Evolutionary conservation across 1,140 invertebrate species (phyloP), one percentile per base, ranked within the genome.

Genomic region (Hylyphantes graminicola): DNA sequence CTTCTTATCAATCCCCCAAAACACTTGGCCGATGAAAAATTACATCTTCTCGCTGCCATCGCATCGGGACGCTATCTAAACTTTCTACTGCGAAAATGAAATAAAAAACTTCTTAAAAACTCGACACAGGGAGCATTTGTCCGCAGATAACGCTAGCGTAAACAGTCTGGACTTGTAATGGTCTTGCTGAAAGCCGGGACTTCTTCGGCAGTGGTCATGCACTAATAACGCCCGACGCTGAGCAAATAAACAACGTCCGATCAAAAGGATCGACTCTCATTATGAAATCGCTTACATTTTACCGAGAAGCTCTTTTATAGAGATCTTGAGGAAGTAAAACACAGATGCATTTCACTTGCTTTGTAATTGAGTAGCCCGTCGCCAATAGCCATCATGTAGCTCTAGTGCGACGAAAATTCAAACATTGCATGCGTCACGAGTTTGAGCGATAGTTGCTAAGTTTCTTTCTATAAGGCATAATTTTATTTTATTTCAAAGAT

Each of bases 221-320:
- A 50, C 68, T 81, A 81, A 81, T 81, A 80, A 80, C 65, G 77
- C 51, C 77, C 21, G 21, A 70, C 48, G 68, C 68, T 53, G 68
- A 73, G 73, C 67, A 81, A 81, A 81, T 81, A 81, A 81, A 81
- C 79, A 81, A 68, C 55, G 53, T 11, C 53, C 73, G 79, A 81
- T 81, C 79, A 81, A 81, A 74, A 81, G 79, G 73, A 61, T 54
- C 55, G n/a, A 70, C 13, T 19, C 9, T 67, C 77, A 67, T 61
- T 35, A 35, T 35, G 35, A 35, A 70, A 48, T 68, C 65, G 65
- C 50, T 70, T 70, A 53, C 68, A 53, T 70, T 70, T 35, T 54
- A n/a, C 35, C n/a, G 68, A 70, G 54, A 54, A 35, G 35, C 35
- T 70, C 68, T 70, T n/a, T 70, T 70, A 70, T 51, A 68, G 65